Percentiles rank a stretch among this genome's conserved stretches.
These are phyloP conservation scores for Sardina pilchardus DNA, from an alignment of 2,113 vertebrate species.

Conservation along the genomic window DNA sequence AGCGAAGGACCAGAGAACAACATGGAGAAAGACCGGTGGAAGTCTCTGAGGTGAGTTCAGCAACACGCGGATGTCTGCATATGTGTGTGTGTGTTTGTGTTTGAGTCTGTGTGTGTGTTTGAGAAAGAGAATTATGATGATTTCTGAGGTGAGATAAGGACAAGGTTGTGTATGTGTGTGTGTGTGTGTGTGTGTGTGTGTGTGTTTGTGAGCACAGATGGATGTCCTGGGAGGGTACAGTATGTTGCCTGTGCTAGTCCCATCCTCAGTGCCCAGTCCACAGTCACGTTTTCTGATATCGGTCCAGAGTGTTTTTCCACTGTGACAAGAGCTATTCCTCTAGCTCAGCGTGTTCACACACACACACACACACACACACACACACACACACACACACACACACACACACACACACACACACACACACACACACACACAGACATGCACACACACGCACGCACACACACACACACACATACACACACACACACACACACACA, in stretches of 20 bases:
- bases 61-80: not conserved
- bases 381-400: conserved; percentile 9
- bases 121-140: not conserved
- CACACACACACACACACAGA: not conserved
- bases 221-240: conserved; percentile 11
- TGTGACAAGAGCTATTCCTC: conserved; percentile 42
- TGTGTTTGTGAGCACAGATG: not conserved
- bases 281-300: conserved; percentile 46
- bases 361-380: conserved; percentile 1
- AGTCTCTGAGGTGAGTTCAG: conserved; percentile 85
- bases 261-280: conserved; percentile 12
- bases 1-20: conserved; percentile 94
- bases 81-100: not conserved
- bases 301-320: conserved; percentile 33
- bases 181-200: not conserved
- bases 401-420: conserved; percentile 15
- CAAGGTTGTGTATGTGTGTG: conserved; percentile 10
- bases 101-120: not conserved
- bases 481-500: conserved; percentile 4
- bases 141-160: not conserved
- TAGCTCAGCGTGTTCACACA: not conserved
- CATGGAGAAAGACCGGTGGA: conserved; percentile 94
- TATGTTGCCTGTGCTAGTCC: conserved; percentile 18
- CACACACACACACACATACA: not conserved
- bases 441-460: conserved; percentile 10